Conservation (phyloP, 2,113 vertebrate species). For the Gallinago jamesoni region DNA sequence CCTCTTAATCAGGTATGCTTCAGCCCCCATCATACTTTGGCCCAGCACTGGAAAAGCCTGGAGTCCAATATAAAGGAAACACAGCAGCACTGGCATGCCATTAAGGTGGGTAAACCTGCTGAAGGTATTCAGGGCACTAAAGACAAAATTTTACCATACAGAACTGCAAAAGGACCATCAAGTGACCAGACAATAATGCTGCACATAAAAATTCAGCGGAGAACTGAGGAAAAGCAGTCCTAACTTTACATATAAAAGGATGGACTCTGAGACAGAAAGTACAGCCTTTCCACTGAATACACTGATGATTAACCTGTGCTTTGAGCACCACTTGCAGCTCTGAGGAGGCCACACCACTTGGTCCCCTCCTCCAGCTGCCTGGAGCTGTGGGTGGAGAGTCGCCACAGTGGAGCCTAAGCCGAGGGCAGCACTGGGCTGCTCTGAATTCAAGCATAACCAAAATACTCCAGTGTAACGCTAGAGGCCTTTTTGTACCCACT, state of each 20-base stretch:
- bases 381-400: too few species aligned
- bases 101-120: background rate
- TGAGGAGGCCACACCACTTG: background rate
- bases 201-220: background rate
- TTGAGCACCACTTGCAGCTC: background rate
- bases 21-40: background rate
- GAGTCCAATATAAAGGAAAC: background rate
- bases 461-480: background rate
- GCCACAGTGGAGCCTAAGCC: background rate
- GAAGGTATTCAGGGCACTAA: background rate
- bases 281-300: background rate
- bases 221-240: too few species aligned
- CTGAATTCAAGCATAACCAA: background rate
- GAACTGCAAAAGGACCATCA: background rate
- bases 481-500: background rate
- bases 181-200: background rate
- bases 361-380: background rate
- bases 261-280: background rate
- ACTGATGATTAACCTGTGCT: background rate
- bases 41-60: background rate
- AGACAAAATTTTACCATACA: background rate
- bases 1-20: background rate
- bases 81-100: background rate
- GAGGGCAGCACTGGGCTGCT: fast-evolving
- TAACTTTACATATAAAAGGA: too few species aligned